A percentile compares a stretch with the other conserved stretches of the same genome.
phyloP scores from a whole-genome alignment of 2,113 vertebrate genomes.

The Heterotilapia buettikoferi region DNA sequence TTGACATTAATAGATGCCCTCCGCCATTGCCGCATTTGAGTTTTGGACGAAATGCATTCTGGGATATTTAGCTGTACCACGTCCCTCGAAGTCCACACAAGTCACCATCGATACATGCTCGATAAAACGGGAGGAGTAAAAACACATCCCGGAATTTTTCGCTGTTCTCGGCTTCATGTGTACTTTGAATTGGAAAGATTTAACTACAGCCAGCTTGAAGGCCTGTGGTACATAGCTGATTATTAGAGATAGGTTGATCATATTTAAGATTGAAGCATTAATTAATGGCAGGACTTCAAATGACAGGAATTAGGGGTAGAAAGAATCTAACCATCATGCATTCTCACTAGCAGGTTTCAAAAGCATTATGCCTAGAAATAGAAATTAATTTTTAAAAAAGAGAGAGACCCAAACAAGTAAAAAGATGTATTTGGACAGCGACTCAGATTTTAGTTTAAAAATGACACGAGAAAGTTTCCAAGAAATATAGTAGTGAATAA shows the following conservation, averaged over 20 bases:
- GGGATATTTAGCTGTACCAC: no score
- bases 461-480: background rate
- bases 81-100: no score
- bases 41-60: no score
- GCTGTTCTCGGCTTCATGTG: no score
- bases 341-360: background rate
- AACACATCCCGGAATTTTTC: no score
- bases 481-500: background rate
- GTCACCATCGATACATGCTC: no score
- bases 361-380: background rate
- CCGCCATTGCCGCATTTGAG: no score
- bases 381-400: rapidly evolving
- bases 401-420: background rate
- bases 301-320: background rate
- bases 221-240: no score
- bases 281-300: background rate
- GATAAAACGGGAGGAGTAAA: no score
- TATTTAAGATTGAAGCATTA: rapidly evolving
- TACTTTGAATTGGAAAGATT: no score
- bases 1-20: no score
- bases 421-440: background rate
- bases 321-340: rapidly evolving
- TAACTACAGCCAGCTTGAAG: rapidly evolving
- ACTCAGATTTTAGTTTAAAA: background rate
- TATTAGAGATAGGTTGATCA: background rate